phyloP scores from a whole-genome alignment of 37 sponge, comb jelly and placozoan species.

The Crambe crambe region DNA sequence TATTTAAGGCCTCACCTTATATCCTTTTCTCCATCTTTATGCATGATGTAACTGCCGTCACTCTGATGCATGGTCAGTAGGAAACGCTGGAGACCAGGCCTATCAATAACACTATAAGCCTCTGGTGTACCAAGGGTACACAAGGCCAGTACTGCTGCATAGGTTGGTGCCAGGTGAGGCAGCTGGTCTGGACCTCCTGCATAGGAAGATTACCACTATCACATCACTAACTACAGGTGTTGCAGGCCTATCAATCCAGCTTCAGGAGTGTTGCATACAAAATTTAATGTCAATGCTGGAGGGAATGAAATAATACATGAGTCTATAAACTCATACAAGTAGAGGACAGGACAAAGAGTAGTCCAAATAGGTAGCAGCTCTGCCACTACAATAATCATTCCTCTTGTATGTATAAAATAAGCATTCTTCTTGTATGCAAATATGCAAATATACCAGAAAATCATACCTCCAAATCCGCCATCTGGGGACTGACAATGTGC shows the following conservation, averaged over 20 bases:
- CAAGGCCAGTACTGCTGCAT: conserved; percentile 91
- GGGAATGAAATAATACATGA: too few relatives aligned
- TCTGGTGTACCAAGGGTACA: conserved; percentile 83
- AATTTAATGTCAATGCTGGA: too few relatives aligned
- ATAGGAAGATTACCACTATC: not conserved
- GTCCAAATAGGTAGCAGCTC: too few relatives aligned
- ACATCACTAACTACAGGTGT: too few relatives aligned
- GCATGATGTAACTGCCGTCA: conserved; percentile 93
- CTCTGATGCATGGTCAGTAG: conserved; percentile 66
- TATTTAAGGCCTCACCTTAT: conserved; percentile 70
- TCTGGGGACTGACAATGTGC: conserved; percentile 68
- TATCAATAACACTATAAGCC: conserved; percentile 80
- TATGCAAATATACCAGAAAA: too few relatives aligned
- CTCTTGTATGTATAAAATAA: too few relatives aligned
- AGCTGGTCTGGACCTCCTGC: conserved; percentile 94
- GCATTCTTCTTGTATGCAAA: too few relatives aligned
- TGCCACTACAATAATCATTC: too few relatives aligned
- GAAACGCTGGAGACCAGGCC: conserved; percentile 58
- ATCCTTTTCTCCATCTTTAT: conserved; percentile 95
- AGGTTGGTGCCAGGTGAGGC: conserved; percentile 95
- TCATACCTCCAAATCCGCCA: conserved; percentile 95
- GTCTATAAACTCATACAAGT: too few relatives aligned
- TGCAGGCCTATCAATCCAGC: too few relatives aligned
- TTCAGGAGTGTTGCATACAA: too few relatives aligned
- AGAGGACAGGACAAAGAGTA: too few relatives aligned